A percentile compares a stretch with the other conserved stretches of the same genome.
phyloP scores from a whole-genome alignment of 2,797 vertebrate species.

The Antennarius maculatus region DNA sequence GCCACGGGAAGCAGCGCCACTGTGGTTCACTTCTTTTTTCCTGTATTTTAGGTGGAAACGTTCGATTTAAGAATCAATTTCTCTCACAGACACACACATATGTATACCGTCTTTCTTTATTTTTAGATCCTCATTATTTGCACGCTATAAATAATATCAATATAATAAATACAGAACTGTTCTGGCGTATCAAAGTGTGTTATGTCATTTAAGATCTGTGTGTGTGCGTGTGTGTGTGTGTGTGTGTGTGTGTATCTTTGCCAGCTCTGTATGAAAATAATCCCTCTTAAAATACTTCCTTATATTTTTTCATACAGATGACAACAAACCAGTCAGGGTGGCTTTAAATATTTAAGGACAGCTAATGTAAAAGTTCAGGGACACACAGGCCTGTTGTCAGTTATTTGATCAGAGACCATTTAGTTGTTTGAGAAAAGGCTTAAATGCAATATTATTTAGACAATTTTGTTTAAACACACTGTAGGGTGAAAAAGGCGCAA shows the following conservation, averaged over 20 bases:
- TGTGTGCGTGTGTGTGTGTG: too few relatives aligned
- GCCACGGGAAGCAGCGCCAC: slow-evolving; percentile 38
- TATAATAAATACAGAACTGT: not conserved
- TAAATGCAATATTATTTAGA: not conserved
- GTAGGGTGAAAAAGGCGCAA: too few relatives aligned
- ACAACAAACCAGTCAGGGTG: not conserved
- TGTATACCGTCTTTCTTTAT: too few relatives aligned
- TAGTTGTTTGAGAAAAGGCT: not conserved
- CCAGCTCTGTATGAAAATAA: not conserved
- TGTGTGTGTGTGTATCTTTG: too few relatives aligned
- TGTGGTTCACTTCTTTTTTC: not conserved
- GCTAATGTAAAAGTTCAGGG: not conserved
- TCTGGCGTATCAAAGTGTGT: not conserved
- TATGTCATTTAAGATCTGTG: not conserved
- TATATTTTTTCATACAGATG: not conserved
- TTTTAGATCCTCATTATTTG: too few relatives aligned
- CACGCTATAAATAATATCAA: too few relatives aligned
- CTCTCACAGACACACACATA: too few relatives aligned
- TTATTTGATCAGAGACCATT: slow-evolving; percentile 10
- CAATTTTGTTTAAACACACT: too few relatives aligned
- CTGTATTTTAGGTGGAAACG: slow-evolving; percentile 39
- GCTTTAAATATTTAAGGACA: not conserved
- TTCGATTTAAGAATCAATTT: not conserved
- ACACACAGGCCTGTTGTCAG: not conserved
- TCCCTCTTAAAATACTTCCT: not conserved